Evolutionary conservation across 2,888 invertebrate genomes (phyloP), one percentile per base, ranked within the genome.

Genomic region (Ophioninae sp.): DNA sequence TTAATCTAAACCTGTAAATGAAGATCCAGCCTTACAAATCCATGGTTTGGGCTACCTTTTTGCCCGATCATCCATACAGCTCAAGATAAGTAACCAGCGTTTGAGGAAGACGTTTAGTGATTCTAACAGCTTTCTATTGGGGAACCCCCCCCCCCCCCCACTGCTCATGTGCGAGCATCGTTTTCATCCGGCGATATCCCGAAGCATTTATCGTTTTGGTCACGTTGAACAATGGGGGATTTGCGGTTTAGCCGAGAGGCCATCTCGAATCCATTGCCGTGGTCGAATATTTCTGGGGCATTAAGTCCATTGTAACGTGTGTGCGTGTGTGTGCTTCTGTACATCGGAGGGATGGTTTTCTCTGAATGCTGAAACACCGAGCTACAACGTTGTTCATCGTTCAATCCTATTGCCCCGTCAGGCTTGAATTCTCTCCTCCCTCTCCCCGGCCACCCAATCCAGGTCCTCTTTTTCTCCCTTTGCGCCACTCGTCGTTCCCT

Each of bases 131-230:
- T 3, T 30, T 30, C 30, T 30, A 30, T 30, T 30, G 3, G n/a
- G n/a, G n/a, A 30, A 30, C 30, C 30, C 30, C 3, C 30, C 30
- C 30, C 30, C 30, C 3, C 30, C 30, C 30, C 30, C 30, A 30
- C 30, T 3, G 10, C 23, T 5, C 39, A 57, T 64, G 23, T 59
- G 7, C 41, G 61, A 79, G 50, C 76, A 86, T 88, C 87, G 87
- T 89, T 88, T 88, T 84, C 86, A 86, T 85, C 86, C 87, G 84
- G 88, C 69, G 23, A 30, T 88, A 85, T 87, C 85, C 86, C 68
- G 67, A 68, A 39, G 74, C 41, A 50, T 75, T 75, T 75, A 79
- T 88, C 88, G 87, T 86, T 86, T 50, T 86, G 62, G 23, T 82
- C 79, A 62, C 74, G 83, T 78, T 13, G 70, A 79, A 88, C 89